Evolutionary conservation across 2,113 vertebrate species (phyloP).

Genomic region (Haemorhous mexicanus): DNA sequence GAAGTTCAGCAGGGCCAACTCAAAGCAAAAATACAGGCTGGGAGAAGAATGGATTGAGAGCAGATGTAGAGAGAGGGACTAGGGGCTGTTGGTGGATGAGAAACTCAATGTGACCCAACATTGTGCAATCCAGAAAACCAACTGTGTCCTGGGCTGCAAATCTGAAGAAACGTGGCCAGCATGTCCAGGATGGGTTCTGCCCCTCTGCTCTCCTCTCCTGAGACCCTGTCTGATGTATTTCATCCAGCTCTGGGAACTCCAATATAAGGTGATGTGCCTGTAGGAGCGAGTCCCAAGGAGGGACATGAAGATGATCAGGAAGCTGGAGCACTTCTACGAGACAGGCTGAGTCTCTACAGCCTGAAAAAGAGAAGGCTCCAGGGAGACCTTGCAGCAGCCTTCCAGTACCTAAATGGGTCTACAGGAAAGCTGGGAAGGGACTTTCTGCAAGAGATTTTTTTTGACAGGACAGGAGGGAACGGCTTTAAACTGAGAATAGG

Average conservation of each 20-base stretch:
- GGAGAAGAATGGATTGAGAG: not conserved
- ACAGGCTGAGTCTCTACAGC: not conserved
- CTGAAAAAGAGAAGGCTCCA: not conserved
- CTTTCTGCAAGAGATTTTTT: not conserved
- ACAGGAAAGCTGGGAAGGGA: not conserved
- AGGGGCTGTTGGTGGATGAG: not conserved
- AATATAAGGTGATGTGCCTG: no score
- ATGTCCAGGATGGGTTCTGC: not conserved
- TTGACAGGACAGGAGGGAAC: not conserved
- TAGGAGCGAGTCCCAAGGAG: not conserved
- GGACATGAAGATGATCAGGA: not conserved
- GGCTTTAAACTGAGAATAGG: not conserved
- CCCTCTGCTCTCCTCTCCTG: no score
- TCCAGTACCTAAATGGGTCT: not conserved
- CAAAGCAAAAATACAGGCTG: not conserved
- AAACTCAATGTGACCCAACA: rapidly evolving
- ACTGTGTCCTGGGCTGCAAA: not conserved
- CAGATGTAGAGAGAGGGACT: not conserved
- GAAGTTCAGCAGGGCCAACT: not conserved
- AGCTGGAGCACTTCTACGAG: not conserved
- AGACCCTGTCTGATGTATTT: not conserved
- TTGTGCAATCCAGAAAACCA: not conserved
- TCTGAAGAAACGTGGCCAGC: not conserved
- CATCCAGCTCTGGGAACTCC: not conserved
- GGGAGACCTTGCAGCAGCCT: not conserved